A percentile compares a stretch with the other conserved stretches of the same genome.
These are phyloP conservation scores for Lutjanus argentimaculatus DNA, from an alignment of 2,797 vertebrate species.

Conservation along the genomic window DNA sequence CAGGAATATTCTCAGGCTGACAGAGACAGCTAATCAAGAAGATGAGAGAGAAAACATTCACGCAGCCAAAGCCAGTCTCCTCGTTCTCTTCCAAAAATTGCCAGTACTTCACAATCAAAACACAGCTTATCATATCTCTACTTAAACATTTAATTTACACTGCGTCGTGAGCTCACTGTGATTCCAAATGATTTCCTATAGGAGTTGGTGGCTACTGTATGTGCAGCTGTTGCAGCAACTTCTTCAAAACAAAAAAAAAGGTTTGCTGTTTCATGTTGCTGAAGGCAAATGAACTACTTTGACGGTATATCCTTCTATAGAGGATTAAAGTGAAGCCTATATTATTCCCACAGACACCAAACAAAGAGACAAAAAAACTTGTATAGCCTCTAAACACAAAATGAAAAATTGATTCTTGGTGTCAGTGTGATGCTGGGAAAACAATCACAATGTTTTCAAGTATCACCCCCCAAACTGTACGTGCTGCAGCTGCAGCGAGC, in stretches of 20 bases:
- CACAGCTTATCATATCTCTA: slow-evolving; percentile 47
- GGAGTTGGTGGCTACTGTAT: slow-evolving; percentile 19
- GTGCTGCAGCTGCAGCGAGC: slow-evolving; percentile 49
- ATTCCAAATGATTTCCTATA: slow-evolving; percentile 49
- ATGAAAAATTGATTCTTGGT: slow-evolving; percentile 71
- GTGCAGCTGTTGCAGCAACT: slow-evolving; percentile 28
- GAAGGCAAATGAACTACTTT: slow-evolving; percentile 51
- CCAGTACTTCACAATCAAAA: slow-evolving; percentile 69
- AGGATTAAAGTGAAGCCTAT: slow-evolving; percentile 41
- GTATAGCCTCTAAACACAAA: slow-evolving; percentile 66
- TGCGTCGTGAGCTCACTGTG: slow-evolving; percentile 42
- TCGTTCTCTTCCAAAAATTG: slow-evolving; percentile 61
- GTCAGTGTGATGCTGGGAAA: slow-evolving; percentile 58
- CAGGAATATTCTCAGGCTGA: slow-evolving; percentile 65
- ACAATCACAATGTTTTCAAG: slow-evolving; percentile 59
- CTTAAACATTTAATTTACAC: slow-evolving; percentile 53
- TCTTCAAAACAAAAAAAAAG: slow-evolving; percentile 32
- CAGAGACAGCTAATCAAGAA: slow-evolving; percentile 74
- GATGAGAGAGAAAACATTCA: slow-evolving; percentile 70
- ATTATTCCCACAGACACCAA: slow-evolving; percentile 58
- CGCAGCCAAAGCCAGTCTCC: slow-evolving; percentile 41
- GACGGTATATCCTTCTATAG: slow-evolving; percentile 19
- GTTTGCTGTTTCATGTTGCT: slow-evolving; percentile 38
- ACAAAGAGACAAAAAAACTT: slow-evolving; percentile 55
- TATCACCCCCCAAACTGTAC: slow-evolving; percentile 49